Conservation (phyloP, 2,888 invertebrate species). For the Mylabris sibirica region DNA sequence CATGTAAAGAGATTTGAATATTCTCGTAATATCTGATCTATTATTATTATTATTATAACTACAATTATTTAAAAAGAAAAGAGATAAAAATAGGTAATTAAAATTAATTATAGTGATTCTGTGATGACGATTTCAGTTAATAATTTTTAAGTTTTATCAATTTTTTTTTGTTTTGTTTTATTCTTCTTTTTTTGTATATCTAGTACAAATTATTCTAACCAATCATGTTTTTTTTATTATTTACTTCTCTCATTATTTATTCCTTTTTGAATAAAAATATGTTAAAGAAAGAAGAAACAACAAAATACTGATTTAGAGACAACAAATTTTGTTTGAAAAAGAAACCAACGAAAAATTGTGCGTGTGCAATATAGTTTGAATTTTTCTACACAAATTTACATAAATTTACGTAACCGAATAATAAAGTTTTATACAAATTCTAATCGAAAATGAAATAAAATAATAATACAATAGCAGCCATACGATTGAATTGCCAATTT, state of each 20-base stretch:
- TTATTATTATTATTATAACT: conserved; percentile 4
- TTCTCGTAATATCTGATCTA: conserved; percentile 48
- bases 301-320: not conserved
- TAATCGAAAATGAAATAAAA: not conserved
- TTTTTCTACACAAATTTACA: not conserved
- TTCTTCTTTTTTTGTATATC: conserved; percentile 37
- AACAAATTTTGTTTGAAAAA: not conserved
- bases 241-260: conserved; percentile 10
- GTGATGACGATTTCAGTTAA: conserved; percentile 48
- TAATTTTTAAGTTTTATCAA: conserved; percentile 37
- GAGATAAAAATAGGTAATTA: conserved; percentile 15
- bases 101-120: conserved; percentile 52
- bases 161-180: conserved; percentile 35
- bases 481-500: conserved; percentile 1
- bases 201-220: conserved; percentile 33
- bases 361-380: not conserved
- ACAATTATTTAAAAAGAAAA: not conserved
- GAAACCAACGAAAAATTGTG: not conserved
- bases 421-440: conserved; percentile 2
- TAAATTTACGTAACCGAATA: not conserved
- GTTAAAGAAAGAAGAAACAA: not conserved
- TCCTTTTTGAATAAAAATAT: not conserved
- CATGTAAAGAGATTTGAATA: conserved; percentile 53
- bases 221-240: conserved; percentile 22
- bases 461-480: not conserved